Percentiles rank a stretch among this genome's conserved stretches.
Conservation (phyloP, 1,140 invertebrate genomes). For the Neotoxoptera formosana region DNA sequence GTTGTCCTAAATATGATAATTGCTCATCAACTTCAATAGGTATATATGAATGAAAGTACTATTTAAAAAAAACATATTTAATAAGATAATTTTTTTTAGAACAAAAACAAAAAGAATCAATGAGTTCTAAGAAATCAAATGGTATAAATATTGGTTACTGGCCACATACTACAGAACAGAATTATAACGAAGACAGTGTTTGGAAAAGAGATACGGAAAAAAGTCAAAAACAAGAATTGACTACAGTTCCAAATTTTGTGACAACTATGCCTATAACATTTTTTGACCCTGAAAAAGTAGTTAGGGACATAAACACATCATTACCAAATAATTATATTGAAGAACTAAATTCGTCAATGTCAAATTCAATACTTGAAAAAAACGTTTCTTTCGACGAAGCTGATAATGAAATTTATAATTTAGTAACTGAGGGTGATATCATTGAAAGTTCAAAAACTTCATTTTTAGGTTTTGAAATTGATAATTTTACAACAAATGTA, state of each 20-base stretch:
- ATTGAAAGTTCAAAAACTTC: conserved; percentile 21
- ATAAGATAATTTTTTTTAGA: neutral
- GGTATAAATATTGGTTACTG: neutral
- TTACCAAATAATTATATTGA: neutral
- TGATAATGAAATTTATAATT: neutral
- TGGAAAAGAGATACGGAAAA: conserved; percentile 42
- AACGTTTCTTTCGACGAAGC: neutral
- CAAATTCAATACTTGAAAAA: neutral
- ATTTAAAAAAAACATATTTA: neutral
- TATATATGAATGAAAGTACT: neutral
- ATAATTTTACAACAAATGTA: conserved; percentile 16
- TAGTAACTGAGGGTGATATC: neutral
- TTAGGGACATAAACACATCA: neutral
- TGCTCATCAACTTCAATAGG: conserved; percentile 72
- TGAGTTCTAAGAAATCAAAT: neutral
- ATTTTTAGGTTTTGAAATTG: conserved; percentile 47
- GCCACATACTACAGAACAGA: conserved; percentile 14
- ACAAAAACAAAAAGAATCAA: neutral
- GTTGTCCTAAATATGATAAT: conserved; percentile 81
- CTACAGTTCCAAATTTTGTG: conserved; percentile 11
- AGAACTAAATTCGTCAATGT: neutral
- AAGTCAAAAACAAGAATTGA: neutral
- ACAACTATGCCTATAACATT: neutral
- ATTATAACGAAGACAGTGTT: conserved; percentile 23
- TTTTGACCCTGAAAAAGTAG: neutral